Conservation (phyloP, 35 echinoderm and acorn worm genomes). For the Heliocidaris tuberculata region DNA sequence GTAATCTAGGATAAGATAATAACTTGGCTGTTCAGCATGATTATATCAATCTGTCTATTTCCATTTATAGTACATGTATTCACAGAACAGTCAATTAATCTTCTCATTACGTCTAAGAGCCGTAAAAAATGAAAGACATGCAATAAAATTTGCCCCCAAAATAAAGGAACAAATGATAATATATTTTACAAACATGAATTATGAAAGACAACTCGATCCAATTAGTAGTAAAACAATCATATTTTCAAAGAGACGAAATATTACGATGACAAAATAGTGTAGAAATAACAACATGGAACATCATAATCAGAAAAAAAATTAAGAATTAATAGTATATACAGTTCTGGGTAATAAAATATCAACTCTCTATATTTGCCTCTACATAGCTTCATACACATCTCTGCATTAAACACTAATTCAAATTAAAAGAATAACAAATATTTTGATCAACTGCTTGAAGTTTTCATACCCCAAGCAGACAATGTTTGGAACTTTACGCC, state of each 20-base stretch:
- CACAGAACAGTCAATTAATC: background rate
- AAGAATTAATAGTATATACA: background rate
- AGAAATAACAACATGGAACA: background rate
- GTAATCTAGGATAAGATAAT: no score
- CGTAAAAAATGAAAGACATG: background rate
- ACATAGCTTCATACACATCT: no score
- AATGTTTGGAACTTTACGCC: no score
- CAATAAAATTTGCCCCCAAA: background rate
- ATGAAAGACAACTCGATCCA: background rate
- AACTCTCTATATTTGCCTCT: background rate
- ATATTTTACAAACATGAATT: background rate
- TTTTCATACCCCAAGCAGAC: no score
- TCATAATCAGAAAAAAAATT: background rate
- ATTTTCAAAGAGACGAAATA: background rate
- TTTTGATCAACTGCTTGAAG: no score
- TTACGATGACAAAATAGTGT: background rate
- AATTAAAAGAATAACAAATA: no score
- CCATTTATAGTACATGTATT: no score
- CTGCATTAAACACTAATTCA: no score
- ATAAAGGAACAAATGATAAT: no score
- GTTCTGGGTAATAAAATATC: background rate
- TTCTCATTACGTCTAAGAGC: background rate
- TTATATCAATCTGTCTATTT: no score
- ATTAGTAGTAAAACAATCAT: no score
- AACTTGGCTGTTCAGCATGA: no score